phyloP scores from a whole-genome alignment of 2,797 vertebrate genomes.

The Muraenolepis orangiensis region DNA sequence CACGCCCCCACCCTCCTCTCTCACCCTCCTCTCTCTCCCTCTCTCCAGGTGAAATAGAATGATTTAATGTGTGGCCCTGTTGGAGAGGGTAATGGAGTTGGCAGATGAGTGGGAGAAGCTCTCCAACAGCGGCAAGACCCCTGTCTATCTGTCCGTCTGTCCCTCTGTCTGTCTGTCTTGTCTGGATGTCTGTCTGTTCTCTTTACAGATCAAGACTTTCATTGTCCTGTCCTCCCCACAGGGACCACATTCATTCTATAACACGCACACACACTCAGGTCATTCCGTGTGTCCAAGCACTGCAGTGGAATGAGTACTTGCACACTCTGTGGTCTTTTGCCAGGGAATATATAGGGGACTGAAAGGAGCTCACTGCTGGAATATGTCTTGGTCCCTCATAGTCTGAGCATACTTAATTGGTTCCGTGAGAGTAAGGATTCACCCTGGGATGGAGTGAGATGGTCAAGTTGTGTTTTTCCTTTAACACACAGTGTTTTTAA shows the following conservation, averaged over 20 bases:
- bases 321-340: conserved; percentile 45
- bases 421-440: conserved; percentile 23
- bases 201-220: conserved; percentile 45
- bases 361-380: conserved; percentile 50
- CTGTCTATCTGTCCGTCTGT: conserved; percentile 43
- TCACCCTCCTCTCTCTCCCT: conserved; percentile 42
- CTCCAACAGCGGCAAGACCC: conserved; percentile 54
- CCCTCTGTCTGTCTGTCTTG: conserved; percentile 48
- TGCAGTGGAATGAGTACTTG: conserved; percentile 40
- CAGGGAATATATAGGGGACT: conserved; percentile 47
- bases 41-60: conserved; percentile 68
- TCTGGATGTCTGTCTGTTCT: conserved; percentile 41
- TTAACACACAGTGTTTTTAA: conserved; percentile 11
- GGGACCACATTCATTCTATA: conserved; percentile 38
- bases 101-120: conserved; percentile 49
- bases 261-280: conserved; percentile 12
- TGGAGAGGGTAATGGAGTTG: conserved; percentile 64
- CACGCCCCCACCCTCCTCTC: conserved; percentile 14
- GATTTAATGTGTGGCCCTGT: conserved; percentile 67
- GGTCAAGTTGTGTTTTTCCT: neutral
- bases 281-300: conserved; percentile 29
- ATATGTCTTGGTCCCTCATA: conserved; percentile 47
- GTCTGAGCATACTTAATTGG: conserved; percentile 33
- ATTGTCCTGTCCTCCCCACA: conserved; percentile 46
- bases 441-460: conserved; percentile 17